phyloP scores from a whole-genome alignment of 1,140 invertebrate genomes.

The Drosophila pseudoobscura region DNA sequence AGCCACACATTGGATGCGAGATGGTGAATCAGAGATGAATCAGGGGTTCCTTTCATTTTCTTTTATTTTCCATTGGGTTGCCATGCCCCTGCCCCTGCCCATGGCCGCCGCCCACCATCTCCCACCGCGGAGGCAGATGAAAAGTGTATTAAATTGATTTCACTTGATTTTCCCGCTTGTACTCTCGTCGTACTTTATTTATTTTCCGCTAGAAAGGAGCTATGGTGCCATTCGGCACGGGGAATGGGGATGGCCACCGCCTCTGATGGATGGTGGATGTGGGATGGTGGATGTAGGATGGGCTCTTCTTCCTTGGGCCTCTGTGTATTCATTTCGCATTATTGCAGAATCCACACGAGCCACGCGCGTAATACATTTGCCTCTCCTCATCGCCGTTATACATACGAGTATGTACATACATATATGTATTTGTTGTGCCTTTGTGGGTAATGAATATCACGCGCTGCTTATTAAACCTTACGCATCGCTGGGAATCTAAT shows the following conservation, averaged over 20 bases:
- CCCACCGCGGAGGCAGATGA: no score
- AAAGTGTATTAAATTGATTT: constrained; percentile 60
- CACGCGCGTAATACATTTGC: constrained; percentile 51
- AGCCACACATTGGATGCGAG: constrained; percentile 12
- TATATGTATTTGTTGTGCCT: constrained; percentile 17
- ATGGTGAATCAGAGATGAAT: constrained; percentile 28
- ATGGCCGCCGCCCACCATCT: constrained; percentile 29
- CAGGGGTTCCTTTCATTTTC: not conserved
- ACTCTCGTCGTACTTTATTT: constrained; percentile 47
- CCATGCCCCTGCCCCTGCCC: not conserved
- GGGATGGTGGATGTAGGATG: constrained; percentile 14
- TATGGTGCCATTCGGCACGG: not conserved
- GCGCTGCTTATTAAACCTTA: constrained; percentile 75
- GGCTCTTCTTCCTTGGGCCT: not conserved
- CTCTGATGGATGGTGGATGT: constrained; percentile 7
- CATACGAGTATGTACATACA: not conserved
- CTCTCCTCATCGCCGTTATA: not conserved
- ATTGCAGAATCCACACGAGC: constrained; percentile 77
- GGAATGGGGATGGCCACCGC: not conserved
- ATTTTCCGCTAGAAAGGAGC: constrained; percentile 32
- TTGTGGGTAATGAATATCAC: constrained; percentile 73
- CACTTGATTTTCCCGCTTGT: constrained; percentile 67
- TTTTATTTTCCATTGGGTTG: not conserved
- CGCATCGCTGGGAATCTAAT: constrained; percentile 55
- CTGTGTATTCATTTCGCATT: constrained; percentile 73